Conservation (phyloP, 1,140 invertebrate species). For the Drosophila parvula region DNA sequence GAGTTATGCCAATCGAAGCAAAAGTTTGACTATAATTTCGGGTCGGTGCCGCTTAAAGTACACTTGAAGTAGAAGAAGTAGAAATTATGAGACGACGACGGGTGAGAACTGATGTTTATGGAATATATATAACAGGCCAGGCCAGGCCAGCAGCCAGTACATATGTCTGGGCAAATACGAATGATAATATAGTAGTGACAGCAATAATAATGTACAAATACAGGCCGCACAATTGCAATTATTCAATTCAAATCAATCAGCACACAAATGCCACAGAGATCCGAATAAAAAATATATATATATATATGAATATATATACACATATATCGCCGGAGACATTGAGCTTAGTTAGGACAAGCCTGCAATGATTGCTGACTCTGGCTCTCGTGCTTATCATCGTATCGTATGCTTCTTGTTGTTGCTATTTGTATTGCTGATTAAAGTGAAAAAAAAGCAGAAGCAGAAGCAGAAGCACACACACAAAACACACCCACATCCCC, state of each 20-base stretch:
- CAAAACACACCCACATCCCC: constrained; percentile 14
- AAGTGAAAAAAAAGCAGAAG: constrained; percentile 45
- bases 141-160: too few relatives aligned
- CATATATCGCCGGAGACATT: constrained; percentile 60
- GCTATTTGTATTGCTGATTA: constrained; percentile 66
- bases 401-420: constrained; percentile 3
- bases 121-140: not conserved
- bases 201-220: constrained; percentile 29
- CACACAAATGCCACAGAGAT: constrained; percentile 35
- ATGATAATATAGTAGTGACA: constrained; percentile 8
- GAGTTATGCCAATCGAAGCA: constrained; percentile 67
- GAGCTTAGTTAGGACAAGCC: constrained; percentile 73
- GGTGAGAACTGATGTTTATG: constrained; percentile 34
- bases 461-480: not conserved
- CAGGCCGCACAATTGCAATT: constrained; percentile 76
- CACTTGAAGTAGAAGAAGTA: not conserved
- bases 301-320: not conserved
- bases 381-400: constrained; percentile 39
- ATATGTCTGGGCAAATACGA: constrained; percentile 12
- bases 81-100: constrained; percentile 26
- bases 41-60: not conserved
- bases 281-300: not conserved
- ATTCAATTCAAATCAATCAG: constrained; percentile 84
- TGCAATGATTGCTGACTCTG: constrained; percentile 72
- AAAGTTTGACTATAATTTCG: constrained; percentile 39